Conservation (phyloP, 2,888 invertebrate species). For the Quadriops clusia region DNA sequence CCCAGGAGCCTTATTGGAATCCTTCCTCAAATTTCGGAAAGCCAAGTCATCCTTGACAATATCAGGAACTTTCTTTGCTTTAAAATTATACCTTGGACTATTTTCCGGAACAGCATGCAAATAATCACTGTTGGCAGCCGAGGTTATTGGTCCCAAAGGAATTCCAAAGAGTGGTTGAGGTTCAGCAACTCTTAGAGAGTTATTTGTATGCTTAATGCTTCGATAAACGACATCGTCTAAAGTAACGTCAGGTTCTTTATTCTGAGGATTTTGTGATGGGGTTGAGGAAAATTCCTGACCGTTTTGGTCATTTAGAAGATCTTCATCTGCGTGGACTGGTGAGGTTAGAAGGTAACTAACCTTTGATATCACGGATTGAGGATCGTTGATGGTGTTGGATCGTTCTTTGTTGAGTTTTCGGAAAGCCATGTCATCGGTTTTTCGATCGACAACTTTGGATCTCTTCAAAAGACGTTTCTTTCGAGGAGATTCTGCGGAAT, state of each 20-base stretch:
- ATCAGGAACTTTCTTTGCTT: slow-evolving; percentile 63
- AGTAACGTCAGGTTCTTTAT: slow-evolving; percentile 66
- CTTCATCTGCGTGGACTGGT: slow-evolving; percentile 50
- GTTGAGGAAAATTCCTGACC: slow-evolving; percentile 9
- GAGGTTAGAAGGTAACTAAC: slow-evolving; percentile 60
- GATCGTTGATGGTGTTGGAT: slow-evolving; percentile 37
- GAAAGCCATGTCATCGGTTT: slow-evolving; percentile 72
- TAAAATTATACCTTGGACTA: slow-evolving; percentile 47
- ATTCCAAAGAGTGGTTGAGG: slow-evolving; percentile 87
- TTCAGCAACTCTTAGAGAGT: slow-evolving; percentile 56
- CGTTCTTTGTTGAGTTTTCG: slow-evolving; percentile 56
- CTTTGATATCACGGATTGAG: slow-evolving; percentile 39
- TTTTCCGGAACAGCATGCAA: slow-evolving; percentile 62
- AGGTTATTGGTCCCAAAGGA: slow-evolving; percentile 71
- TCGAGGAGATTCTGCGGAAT: slow-evolving; percentile 27
- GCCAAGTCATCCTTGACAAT: slow-evolving; percentile 80
- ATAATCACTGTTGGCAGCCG: slow-evolving; percentile 73
- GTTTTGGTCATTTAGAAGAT: slow-evolving; percentile 28
- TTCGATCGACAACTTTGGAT: slow-evolving; percentile 49
- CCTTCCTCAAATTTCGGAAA: slow-evolving; percentile 73
- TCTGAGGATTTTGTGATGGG: slow-evolving; percentile 21
- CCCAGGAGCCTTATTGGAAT: slow-evolving; percentile 48
- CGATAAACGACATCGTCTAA: slow-evolving; percentile 77
- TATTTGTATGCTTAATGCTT: slow-evolving; percentile 67
- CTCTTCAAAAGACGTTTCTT: slow-evolving; percentile 27